These are phyloP conservation scores for Pangasius djambal DNA, from an alignment of 2,797 vertebrate genomes.

Conservation along the genomic window DNA sequence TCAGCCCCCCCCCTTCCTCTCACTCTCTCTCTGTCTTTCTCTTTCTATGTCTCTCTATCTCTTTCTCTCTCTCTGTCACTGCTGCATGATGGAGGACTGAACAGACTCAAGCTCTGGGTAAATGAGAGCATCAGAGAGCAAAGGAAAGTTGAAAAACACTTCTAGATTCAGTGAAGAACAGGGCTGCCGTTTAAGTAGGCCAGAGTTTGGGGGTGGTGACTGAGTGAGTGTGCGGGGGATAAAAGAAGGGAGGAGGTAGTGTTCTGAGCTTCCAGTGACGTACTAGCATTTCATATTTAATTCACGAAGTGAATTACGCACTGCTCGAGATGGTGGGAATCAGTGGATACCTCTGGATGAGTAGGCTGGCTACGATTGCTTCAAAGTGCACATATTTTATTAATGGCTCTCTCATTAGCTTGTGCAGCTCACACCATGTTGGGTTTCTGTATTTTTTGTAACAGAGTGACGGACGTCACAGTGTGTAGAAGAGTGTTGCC, in stretches of 20 bases:
- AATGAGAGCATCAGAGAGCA: conserved; percentile 52
- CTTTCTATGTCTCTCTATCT: background rate
- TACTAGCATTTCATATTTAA: conserved; percentile 73
- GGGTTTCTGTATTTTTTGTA: conserved; percentile 38
- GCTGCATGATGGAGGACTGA: conserved; percentile 46
- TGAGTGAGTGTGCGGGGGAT: conserved; percentile 53
- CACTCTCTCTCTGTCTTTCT: background rate
- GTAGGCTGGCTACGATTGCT: conserved; percentile 60
- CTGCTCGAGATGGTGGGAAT: conserved; percentile 60
- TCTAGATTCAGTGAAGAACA: conserved; percentile 15
- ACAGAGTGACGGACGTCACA: background rate
- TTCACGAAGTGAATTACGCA: conserved; percentile 66
- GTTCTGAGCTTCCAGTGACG: conserved; percentile 69
- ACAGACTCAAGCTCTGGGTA: conserved; percentile 28
- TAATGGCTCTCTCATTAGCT: conserved; percentile 69
- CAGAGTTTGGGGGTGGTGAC: conserved; percentile 45
- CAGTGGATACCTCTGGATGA: conserved; percentile 59
- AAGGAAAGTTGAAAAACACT: conserved; percentile 49
- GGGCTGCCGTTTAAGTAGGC: conserved; percentile 43
- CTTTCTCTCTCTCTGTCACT: conserved; percentile 27
- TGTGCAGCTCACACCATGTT: conserved; percentile 55
- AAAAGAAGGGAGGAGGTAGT: conserved; percentile 31
- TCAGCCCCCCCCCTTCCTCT: conserved; percentile 49
- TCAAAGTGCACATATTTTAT: conserved; percentile 76
- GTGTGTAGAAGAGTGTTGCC: conserved; percentile 4